phyloP scores from a whole-genome alignment of 2,113 vertebrate species.

The Tachycineta bicolor region DNA sequence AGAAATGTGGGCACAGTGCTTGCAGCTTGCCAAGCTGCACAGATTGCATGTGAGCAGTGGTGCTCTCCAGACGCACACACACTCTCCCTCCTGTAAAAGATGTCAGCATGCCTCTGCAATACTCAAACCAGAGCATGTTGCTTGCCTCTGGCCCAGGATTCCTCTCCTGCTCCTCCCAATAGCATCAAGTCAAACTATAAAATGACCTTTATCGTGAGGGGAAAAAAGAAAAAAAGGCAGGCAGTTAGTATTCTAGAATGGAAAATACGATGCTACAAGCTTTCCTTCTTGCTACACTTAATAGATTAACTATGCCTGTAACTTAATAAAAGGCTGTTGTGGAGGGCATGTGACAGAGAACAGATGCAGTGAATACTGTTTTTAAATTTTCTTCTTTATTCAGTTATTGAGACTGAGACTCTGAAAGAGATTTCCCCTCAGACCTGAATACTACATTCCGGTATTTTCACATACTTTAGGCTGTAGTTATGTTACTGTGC shows the following conservation, averaged over 20 bases:
- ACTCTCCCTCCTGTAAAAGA: neutral
- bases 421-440: neutral
- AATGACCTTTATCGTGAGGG: conserved; percentile 16
- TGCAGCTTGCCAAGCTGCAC: neutral
- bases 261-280: conserved; percentile 36
- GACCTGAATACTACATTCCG: neutral
- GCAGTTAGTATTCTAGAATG: conserved; percentile 1
- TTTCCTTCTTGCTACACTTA: conserved; percentile 11
- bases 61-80: neutral
- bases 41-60: neutral
- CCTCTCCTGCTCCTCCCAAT: neutral
- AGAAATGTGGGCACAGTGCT: neutral
- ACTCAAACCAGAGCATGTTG: neutral
- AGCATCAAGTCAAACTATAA: neutral
- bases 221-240: conserved; percentile 25
- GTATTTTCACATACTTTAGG: neutral
- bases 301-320: conserved; percentile 51
- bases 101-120: neutral
- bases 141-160: neutral
- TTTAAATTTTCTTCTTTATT: conserved; percentile 31
- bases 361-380: conserved; percentile 24
- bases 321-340: conserved; percentile 27
- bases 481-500: neutral
- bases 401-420: neutral
- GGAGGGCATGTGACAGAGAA: conserved; percentile 17